Base-by-base conservation (phyloP, 2,888 invertebrate genomes). In the Gasteruption jaculator region DNA sequence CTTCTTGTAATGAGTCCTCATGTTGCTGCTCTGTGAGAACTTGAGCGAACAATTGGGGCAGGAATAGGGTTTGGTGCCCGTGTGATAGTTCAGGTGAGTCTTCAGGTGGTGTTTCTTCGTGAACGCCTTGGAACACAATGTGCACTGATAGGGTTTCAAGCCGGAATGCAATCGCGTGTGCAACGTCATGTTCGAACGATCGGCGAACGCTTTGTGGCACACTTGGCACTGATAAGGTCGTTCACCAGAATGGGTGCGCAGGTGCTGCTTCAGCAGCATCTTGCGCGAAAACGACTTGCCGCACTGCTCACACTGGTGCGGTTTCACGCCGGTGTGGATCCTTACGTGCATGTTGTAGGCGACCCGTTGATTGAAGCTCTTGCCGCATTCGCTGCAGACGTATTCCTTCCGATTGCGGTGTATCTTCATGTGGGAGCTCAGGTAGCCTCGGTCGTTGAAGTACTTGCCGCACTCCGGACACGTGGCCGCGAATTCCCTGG, bases 341-440 rank as follows among this genome's bases (percentile, higher is more conserved):
- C 88, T 74, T 2, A 86, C 81, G 63, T 90, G 89, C 89, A 89
- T 89, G 61, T 89, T 89, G 71, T 88, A 90, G 6, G 89, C 89
- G 4, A 90, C 89, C 21, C 89, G 78, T 66, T 89, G 89, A 67
- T 89, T 89, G 65, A 90, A 90, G 14, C 87, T 81, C 67, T 89
- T 89, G 1, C 86, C 86, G 58, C 89, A 90, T 54, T 82, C 80
- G 16, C 83, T 78, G 60, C 89, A 89, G 33, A 82, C 85, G 69
- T 89, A 88, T 64, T 88, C 87, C 63, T 86, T 88, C 46, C 81
- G 79, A 63, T 88, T 87, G 48, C 83, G 79, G 70, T 89, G 89
- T 53, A 89, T 89, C 72, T 89, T 89, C 83, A 89, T 82, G 65
- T 89, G 89, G 51, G 86, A 87, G 71, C 87, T 87, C 7, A 89